Base-by-base conservation (phyloP, 2,888 invertebrate genomes). In the Lasioglossum oenotherae region DNA sequence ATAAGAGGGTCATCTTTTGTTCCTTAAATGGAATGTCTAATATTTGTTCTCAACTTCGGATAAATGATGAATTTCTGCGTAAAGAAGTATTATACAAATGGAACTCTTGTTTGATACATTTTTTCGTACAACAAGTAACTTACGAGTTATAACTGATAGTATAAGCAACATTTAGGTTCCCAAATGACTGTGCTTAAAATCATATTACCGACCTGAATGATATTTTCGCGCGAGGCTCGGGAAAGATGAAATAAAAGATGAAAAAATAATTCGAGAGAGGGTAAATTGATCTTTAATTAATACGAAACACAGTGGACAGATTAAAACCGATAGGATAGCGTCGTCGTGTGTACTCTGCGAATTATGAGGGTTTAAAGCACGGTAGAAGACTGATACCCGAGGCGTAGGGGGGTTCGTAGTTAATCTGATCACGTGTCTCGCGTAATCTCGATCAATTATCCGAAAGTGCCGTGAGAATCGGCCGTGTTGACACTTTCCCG, bases 371-470 rank as follows among this genome's bases (percentile, higher is more conserved):
- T 64, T 64, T 64, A 31, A 64, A 64, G 64, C 64, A 19, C 31
- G 31, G 31, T 64, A 31, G 41, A 64, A 76, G 44, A 44, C 31
- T 46, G 27, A 23, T 41, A 74, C 35, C 8, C 38, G 6, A 31
- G 27, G n/a, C 44, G 31, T 14, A 8, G 2, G 35, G 35, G n/a
- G n/a, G 46, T 60, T 27, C 31, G 49, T 16, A 31, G 74, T 46
- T 75, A 53, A 80, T 46, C 74, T 69, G 57, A 46, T 75, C 60
- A 38, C n/a, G 49, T 76, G 72, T 81, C 72, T n/a, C 35, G n/a
- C 41, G 31, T 73, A 76, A 81, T 73, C 73, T 76, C 41, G 73
- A 67, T 73, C 81, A 73, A 81, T 81, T 78, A 82, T 74, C 23
- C 35, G 14, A 31, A 19, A 35, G 46, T 31, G 76, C 19, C 53